Evolutionary conservation across 2,113 vertebrate genomes (phyloP), one percentile per base, ranked within the genome.

Genomic region (Serinus canaria): DNA sequence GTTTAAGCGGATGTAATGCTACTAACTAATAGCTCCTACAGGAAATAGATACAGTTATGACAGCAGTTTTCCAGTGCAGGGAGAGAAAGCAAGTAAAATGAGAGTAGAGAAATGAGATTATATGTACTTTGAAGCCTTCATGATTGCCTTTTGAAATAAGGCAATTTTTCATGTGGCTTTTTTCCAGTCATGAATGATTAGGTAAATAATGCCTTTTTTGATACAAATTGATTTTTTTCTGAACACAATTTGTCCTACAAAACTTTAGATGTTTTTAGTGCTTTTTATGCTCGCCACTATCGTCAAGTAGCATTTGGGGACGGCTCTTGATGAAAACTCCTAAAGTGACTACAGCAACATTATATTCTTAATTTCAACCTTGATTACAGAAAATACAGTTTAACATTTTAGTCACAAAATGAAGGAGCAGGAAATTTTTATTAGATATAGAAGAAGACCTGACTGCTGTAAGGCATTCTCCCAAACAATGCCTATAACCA

Each of bases 21-120:
- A 90, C 94, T 87, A 91, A 95, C 93, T 96, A 93, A 96, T 95
- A 96, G 93, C 91, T 92, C 73, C 91, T 94, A 70, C 68, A 95
- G 96, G 96, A 97, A 97, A 95, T 86, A 88, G 88, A 96, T 91
- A 70, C 75, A 97, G 91, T 91, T 90, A 91, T 73, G 83, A 88
- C 85, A 87, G 90, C 90, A 95, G 85, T 90, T 95, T 90, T 83
- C 84, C 63, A 95, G 86, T 41, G 92, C 89, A 92, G 80, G 87
- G 89, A 92, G 74, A 95, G 91, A 95, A 97, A 76, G 75, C 43
- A 96, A 67, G 91, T 94, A 67, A 94, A 95, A 92, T 33, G 83
- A 86, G 94, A 66, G 49, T 12, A 35, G 24, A 94, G 83, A 93
- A 96, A 94, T 84, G 43, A 91, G 88, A 94, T 95, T 96, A 96